Percentiles rank a stretch among this genome's conserved stretches.
phyloP scores from a whole-genome alignment of 2,113 vertebrate genomes.

The Fulica atra region DNA sequence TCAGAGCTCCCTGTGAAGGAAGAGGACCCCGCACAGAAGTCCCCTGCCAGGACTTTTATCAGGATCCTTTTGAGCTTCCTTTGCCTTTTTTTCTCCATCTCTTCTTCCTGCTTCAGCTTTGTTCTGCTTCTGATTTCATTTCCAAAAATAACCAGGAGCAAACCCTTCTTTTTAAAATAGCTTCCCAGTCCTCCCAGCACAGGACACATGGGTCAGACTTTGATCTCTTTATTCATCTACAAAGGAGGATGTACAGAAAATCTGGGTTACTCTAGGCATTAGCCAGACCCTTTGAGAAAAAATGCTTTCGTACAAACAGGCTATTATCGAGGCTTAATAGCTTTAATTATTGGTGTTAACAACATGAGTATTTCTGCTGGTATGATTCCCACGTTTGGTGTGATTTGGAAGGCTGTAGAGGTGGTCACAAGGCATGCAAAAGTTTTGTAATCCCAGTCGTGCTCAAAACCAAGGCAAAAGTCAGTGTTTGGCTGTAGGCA shows the following conservation, averaged over 20 bases:
- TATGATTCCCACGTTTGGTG: background rate
- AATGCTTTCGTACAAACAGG: background rate
- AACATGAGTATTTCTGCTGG: background rate
- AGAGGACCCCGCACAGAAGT: background rate
- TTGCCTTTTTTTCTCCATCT: background rate
- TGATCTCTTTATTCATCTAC: slow-evolving; percentile 47
- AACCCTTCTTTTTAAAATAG: slow-evolving; percentile 29
- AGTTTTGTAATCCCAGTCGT: background rate
- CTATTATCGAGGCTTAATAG: background rate
- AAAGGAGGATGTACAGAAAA: slow-evolving; percentile 20
- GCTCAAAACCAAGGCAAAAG: background rate
- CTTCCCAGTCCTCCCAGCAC: background rate
- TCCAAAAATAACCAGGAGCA: slow-evolving; percentile 41
- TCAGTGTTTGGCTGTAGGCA: background rate
- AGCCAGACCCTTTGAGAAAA: background rate
- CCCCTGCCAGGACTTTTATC: background rate
- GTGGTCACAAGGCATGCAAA: background rate
- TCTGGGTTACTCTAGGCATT: slow-evolving; percentile 29
- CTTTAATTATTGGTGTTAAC: background rate
- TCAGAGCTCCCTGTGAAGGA: background rate
- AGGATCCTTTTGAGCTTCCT: background rate
- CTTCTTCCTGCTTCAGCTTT: background rate
- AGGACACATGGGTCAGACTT: background rate
- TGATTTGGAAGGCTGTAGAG: background rate
- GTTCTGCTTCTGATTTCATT: background rate